Evolutionary conservation across 2,888 invertebrate genomes (phyloP), one percentile per base, ranked within the genome.

Genomic region (Dyspetes luteomarginatus): DNA sequence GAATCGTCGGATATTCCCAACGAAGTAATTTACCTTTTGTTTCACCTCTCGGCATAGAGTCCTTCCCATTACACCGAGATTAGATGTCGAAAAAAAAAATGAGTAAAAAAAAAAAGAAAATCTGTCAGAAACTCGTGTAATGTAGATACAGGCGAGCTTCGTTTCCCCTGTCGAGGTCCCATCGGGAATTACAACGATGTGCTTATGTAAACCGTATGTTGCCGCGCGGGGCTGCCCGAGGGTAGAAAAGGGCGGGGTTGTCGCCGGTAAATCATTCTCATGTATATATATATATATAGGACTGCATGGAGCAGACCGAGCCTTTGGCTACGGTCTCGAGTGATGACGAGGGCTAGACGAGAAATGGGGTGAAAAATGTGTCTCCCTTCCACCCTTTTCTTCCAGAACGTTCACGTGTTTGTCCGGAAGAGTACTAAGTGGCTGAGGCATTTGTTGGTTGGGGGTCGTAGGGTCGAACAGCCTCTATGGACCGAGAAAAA

Each of bases 121-220:
- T 62, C 30, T 48, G 77, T 77, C 56, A 43, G 64, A 45, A 22
- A 30, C 52, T 22, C 30, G 75, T 73, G 62, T 5, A 28, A n/a
- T n/a, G n/a, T 67, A 56, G n/a, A 62, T 28, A 77, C 81, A 78
- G 58, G 64, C 77, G 81, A 73, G 65, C 82, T 74, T 60, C 67
- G 58, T 75, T 77, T 64, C 74, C 85, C 77, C 83, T n/a, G 62
- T 41, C 41, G 68, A 41, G 50, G 56, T 78, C 83, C 80, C 68
- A 79, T 62, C 71, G 82, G 82, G 85, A 85, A 87, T 86, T 86
- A 86, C 87, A 85, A 85, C 85, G 85, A 85, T 81, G 84, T 86
- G 85, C 86, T 89, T 88, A 86, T 89, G 88, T 88, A 88, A 89
- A 88, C 87, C 86, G 85, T 82, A 83, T 86, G 87, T 88, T 86